Conservation (phyloP, 2,888 invertebrate genomes). For the Nowickia ferox region DNA sequence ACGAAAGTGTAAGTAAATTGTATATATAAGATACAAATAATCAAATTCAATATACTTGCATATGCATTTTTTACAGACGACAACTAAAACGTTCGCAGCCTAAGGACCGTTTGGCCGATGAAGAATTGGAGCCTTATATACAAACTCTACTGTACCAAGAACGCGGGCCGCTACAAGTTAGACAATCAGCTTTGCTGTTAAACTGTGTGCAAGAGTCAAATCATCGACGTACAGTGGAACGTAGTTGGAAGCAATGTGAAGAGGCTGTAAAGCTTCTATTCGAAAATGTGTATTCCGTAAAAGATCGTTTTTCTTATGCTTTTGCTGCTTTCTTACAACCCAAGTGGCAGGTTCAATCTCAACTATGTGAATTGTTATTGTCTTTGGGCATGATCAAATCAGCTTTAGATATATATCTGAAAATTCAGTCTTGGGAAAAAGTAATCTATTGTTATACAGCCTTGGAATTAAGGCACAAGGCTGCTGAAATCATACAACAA, state of each 20-base stretch:
- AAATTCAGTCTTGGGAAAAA: slow-evolving; percentile 94
- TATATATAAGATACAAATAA: slow-evolving; percentile 10
- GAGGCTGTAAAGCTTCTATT: slow-evolving; percentile 87
- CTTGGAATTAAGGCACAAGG: slow-evolving; percentile 93
- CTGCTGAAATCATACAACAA: slow-evolving; percentile 93
- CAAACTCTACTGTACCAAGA: slow-evolving; percentile 86
- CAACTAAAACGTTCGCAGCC: slow-evolving; percentile 89
- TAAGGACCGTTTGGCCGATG: slow-evolving; percentile 90
- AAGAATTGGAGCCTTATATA: slow-evolving; percentile 92
- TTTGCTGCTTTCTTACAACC: slow-evolving; percentile 90
- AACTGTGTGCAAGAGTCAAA: slow-evolving; percentile 91
- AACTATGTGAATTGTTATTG: slow-evolving; percentile 90
- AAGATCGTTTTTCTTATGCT: slow-evolving; percentile 85
- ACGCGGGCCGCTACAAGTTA: slow-evolving; percentile 89
- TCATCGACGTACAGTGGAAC: slow-evolving; percentile 92
- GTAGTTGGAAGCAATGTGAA: slow-evolving; percentile 94
- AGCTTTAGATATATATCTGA: slow-evolving; percentile 90
- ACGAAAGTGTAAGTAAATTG: slow-evolving; percentile 87
- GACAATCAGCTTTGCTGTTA: slow-evolving; percentile 89
- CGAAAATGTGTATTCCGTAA: slow-evolving; percentile 76
- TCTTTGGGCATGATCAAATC: slow-evolving; percentile 92
- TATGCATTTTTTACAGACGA: slow-evolving; percentile 84
- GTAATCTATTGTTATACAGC: slow-evolving; percentile 95
- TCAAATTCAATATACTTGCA: not conserved
- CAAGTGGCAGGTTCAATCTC: slow-evolving; percentile 90